Percentiles rank a stretch among this genome's conserved stretches.
Evolutionary conservation across 2,888 invertebrate genomes (phyloP).

Genomic region (Odontomyia ornata): DNA sequence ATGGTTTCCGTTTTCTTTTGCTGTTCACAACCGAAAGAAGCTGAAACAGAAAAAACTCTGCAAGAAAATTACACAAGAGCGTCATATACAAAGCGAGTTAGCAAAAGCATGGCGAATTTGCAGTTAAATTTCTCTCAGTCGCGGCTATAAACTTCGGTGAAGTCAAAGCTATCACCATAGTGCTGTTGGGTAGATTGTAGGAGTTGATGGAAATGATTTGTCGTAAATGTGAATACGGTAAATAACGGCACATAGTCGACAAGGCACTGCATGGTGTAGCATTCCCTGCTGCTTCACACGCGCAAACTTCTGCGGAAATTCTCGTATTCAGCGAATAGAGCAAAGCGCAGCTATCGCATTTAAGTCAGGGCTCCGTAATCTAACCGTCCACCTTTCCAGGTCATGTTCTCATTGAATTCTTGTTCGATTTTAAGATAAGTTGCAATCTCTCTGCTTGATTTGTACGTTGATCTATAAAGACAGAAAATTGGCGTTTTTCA

Average conservation of each 20-base stretch:
- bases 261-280: not conserved
- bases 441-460: no score
- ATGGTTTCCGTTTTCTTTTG: conserved; percentile 24
- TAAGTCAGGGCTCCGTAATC: conserved; percentile 25
- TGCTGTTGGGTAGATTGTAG: conserved; percentile 10
- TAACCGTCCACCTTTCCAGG: not conserved
- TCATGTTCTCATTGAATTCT: not conserved
- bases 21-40: not conserved
- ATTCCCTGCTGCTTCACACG: conserved; percentile 23
- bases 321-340: not conserved
- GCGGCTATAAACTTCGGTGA: not conserved
- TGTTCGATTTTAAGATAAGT: no score
- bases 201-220: conserved; percentile 16
- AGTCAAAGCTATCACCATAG: no score
- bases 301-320: conserved; percentile 2
- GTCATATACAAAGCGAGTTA: not conserved
- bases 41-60: not conserved
- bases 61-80: conserved; percentile 26
- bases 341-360: conserved; percentile 10
- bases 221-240: not conserved
- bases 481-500: no score
- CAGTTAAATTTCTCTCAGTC: conserved; percentile 12
- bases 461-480: no score
- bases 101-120: not conserved
- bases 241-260: conserved; percentile 21